phyloP scores from a whole-genome alignment of 2,113 vertebrate species.

The Pomatostomus ruficeps region DNA sequence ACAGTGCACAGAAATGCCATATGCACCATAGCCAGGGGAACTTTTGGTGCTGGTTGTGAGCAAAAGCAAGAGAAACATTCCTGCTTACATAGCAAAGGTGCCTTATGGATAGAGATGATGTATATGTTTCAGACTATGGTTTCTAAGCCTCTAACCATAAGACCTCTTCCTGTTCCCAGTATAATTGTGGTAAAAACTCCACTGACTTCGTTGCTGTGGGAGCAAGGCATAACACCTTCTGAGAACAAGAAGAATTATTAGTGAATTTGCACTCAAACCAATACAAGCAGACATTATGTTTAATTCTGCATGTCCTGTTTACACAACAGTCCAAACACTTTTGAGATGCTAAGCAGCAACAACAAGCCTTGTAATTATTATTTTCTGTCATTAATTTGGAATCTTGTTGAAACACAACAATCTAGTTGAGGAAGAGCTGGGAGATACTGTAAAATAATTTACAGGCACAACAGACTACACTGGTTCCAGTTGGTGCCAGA shows the following conservation, averaged over 20 bases:
- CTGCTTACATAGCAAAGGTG: neutral
- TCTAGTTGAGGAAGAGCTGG: neutral
- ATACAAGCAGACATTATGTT: neutral
- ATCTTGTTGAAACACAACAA: neutral
- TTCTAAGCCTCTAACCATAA: neutral
- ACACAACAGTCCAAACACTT: neutral
- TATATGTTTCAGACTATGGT: neutral
- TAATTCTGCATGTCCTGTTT: neutral
- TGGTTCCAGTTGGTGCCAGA: neutral
- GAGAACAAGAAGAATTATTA: neutral
- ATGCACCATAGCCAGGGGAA: rapidly evolving
- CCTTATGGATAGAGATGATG: neutral
- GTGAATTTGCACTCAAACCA: neutral
- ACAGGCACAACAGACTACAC: neutral
- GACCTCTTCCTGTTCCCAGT: neutral
- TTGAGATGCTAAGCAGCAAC: neutral
- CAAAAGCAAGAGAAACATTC: neutral
- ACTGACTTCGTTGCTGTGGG: neutral
- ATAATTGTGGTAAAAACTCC: neutral
- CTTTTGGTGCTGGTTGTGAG: neutral
- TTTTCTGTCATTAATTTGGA: neutral
- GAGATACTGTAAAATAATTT: neutral
- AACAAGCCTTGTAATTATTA: neutral
- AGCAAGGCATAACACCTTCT: neutral
- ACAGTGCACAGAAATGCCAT: neutral